A percentile compares a stretch with the other conserved stretches of the same genome.
phyloP scores from a whole-genome alignment of 2,113 vertebrate species.

The Gila orcuttii region DNA sequence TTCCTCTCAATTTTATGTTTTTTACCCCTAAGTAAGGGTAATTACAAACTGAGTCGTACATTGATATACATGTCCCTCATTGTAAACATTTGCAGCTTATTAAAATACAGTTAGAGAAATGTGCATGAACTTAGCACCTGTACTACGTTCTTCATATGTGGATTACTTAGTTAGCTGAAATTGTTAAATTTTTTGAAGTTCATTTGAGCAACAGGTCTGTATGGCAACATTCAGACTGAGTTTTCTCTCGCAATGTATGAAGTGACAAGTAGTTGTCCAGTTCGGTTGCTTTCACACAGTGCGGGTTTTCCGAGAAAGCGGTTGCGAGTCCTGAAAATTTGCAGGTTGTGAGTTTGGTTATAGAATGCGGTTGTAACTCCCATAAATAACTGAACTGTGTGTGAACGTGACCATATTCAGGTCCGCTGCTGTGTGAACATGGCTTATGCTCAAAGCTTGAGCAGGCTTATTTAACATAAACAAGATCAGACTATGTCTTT shows the following conservation, averaged over 20 bases:
- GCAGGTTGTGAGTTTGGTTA: too few species aligned
- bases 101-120: slow-evolving; percentile 46
- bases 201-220: background rate
- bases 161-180: background rate
- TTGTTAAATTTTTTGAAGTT: background rate
- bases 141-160: background rate
- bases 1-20: slow-evolving; percentile 45
- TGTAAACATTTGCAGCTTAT: slow-evolving; percentile 57
- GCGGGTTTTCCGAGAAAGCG: too few species aligned
- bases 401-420: too few species aligned
- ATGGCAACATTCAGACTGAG: too few species aligned
- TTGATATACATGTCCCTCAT: slow-evolving; percentile 24
- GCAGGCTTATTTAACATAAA: background rate
- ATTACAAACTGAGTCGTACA: slow-evolving; percentile 59
- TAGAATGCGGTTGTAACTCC: too few species aligned
- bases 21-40: slow-evolving; percentile 54
- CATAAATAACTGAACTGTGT: too few species aligned
- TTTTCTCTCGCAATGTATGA: too few species aligned
- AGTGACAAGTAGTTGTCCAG: too few species aligned
- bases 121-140: background rate
- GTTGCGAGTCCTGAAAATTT: too few species aligned
- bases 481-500: background rate
- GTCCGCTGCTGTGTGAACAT: too few species aligned
- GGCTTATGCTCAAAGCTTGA: background rate
- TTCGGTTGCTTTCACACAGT: too few species aligned